Evolutionary conservation across 2,888 invertebrate genomes (phyloP), one percentile per base, ranked within the genome.

Genomic region (Leptothorax acervorum): DNA sequence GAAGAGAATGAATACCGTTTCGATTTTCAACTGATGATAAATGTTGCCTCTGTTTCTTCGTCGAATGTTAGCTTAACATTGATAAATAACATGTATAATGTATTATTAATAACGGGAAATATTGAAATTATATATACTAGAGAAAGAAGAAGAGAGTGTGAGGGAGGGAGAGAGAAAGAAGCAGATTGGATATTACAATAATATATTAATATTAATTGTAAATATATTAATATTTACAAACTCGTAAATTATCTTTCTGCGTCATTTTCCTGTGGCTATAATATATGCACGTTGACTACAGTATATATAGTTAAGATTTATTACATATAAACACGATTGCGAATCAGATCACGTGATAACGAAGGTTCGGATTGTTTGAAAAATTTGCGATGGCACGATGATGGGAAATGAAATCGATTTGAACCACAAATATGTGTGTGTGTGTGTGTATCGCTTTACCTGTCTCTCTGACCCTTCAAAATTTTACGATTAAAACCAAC

Each of bases 381-480:
- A 70, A 23, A 73, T 35, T 71, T 53, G 53, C 53, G 8, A n/a
- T 12, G 55, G 60, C 51, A 62, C 51, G 23, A 18, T 53, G 35
- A 48, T 28, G 35, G n/a, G 68, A 84, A 86, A 83, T 68, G 86
- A 89, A 85, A 81, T 65, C 78, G 84, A 86, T 90, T 87, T 87
- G 60, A 76, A 84, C 65, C 28, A 35, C 45, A 71, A 73, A 68
- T 31, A 31, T 48, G 48, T 18, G 6, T 1, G 5, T 51, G 6
- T 6, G 51, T 51, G 6, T 18, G 51, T 51, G 51, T 60, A 35
- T 65, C 68, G 12, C 42, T 71, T 57, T 68, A 75, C 78, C 57
- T 66, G 28, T 51, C 18, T 39, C 48, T 39, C 31, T 12, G 53
- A 57, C 68, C 82, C 68, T 62, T 76, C 76, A 57, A 86, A 85